Evolutionary conservation across 2,113 vertebrate species (phyloP).

Genomic region (Prunella himalayana): DNA sequence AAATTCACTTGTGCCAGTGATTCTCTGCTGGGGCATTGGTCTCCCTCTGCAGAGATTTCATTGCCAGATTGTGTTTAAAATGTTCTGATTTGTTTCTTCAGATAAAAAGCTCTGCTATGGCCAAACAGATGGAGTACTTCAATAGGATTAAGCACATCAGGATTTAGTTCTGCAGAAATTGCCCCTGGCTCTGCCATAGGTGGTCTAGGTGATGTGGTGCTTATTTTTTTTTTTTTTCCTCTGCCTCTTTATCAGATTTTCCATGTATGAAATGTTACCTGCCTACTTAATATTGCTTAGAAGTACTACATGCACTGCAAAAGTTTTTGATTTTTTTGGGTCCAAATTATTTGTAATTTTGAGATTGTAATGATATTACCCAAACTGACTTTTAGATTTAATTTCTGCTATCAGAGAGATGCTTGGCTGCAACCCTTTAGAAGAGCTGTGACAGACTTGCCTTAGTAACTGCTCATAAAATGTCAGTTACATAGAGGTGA

Average conservation of each 20-base stretch:
- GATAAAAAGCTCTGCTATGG: not conserved
- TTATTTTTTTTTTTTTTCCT: fast-evolving
- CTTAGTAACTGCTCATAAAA: not conserved
- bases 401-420: not conserved
- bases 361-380: not conserved
- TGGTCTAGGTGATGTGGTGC: not conserved
- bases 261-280: not conserved
- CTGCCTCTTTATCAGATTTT: not conserved
- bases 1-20: not conserved
- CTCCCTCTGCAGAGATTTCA: not conserved
- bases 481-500: not conserved
- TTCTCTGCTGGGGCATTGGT: not conserved
- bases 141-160: not conserved
- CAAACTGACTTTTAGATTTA: not conserved
- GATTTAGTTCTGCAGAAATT: not conserved
- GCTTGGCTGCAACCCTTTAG: not conserved
- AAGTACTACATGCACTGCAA: not conserved
- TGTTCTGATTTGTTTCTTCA: not conserved
- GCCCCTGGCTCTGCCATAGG: not conserved
- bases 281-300: not conserved
- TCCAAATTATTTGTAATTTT: not conserved
- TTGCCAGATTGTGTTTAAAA: not conserved
- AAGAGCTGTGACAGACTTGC: not conserved
- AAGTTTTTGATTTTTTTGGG: not conserved
- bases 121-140: not conserved